phyloP scores from a whole-genome alignment of 1,140 invertebrate species.

The Lycorma delicatula region DNA sequence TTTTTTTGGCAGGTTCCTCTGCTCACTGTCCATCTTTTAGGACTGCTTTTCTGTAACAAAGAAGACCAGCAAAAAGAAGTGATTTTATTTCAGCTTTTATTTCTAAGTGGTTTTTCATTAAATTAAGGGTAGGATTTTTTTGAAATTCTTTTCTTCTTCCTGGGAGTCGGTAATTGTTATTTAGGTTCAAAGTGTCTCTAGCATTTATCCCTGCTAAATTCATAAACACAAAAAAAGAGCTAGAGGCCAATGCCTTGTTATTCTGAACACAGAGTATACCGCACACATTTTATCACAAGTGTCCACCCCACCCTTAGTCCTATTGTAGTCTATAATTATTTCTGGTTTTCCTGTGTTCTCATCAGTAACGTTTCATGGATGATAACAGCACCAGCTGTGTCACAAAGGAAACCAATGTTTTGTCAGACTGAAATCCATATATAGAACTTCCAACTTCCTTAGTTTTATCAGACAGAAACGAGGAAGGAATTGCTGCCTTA shows the following conservation, averaged over 20 bases:
- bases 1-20: no score
- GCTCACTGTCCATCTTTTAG: no score
- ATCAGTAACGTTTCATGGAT: no score
- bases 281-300: constrained; percentile 30
- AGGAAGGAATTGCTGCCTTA: constrained; percentile 36
- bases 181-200: constrained; percentile 15
- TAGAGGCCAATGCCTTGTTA: constrained; percentile 29
- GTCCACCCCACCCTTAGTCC: constrained; percentile 36
- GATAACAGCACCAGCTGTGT: no score
- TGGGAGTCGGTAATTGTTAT: no score
- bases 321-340: constrained; percentile 35
- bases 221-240: constrained; percentile 26
- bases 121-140: no score
- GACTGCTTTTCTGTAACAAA: no score
- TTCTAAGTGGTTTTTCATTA: no score
- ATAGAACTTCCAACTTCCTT: not conserved
- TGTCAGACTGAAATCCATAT: constrained; percentile 15
- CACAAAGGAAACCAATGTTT: constrained; percentile 17
- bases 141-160: no score
- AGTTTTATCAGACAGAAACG: constrained; percentile 18
- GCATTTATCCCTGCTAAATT: constrained; percentile 31
- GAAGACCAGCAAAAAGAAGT: no score
- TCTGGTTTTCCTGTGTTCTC: constrained; percentile 29
- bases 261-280: constrained; percentile 20
- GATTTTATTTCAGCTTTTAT: no score